phyloP scores from a whole-genome alignment of 2,113 vertebrate species.

The Melanotaenia duboulayi region DNA sequence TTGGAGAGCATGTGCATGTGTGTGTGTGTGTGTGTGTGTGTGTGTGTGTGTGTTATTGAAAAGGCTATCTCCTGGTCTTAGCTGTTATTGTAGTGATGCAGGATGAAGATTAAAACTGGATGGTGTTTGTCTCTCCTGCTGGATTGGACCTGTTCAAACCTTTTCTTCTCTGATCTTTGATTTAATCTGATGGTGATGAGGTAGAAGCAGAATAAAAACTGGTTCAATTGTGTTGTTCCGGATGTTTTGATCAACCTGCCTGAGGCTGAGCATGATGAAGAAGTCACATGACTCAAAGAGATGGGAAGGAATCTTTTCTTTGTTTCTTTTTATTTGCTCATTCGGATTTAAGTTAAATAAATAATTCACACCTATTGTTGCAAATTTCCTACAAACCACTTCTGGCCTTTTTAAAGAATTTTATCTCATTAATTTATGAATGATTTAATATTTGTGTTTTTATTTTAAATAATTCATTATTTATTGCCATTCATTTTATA shows the following conservation, averaged over 20 bases:
- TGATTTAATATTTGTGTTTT: too few species aligned
- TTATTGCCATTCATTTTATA: too few species aligned
- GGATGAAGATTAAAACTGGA: slow-evolving; percentile 60
- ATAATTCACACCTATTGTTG: too few species aligned
- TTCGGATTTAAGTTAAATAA: not conserved
- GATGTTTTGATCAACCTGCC: slow-evolving; percentile 20
- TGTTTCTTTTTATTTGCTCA: too few species aligned
- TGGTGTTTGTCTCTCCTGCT: slow-evolving; percentile 47
- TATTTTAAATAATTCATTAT: too few species aligned
- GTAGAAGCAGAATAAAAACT: not conserved
- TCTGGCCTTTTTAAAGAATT: not conserved
- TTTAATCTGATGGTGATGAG: slow-evolving; percentile 19
- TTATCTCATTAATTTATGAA: too few species aligned
- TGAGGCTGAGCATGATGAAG: slow-evolving; percentile 8
- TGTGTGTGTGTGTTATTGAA: slow-evolving; percentile 57
- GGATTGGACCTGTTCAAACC: slow-evolving; percentile 4
- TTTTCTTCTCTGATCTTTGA: slow-evolving; percentile 12
- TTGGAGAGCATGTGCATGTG: slow-evolving; percentile 39
- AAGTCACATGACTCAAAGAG: not conserved
- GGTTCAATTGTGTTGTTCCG: slow-evolving; percentile 1
- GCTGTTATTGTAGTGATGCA: slow-evolving; percentile 42
- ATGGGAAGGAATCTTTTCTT: not conserved
- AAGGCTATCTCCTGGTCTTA: slow-evolving; percentile 60
- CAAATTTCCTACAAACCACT: too few species aligned
- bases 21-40: slow-evolving; percentile 30